phyloP scores from a whole-genome alignment of 2,888 invertebrate genomes.

The Spodoptera exigua region DNA sequence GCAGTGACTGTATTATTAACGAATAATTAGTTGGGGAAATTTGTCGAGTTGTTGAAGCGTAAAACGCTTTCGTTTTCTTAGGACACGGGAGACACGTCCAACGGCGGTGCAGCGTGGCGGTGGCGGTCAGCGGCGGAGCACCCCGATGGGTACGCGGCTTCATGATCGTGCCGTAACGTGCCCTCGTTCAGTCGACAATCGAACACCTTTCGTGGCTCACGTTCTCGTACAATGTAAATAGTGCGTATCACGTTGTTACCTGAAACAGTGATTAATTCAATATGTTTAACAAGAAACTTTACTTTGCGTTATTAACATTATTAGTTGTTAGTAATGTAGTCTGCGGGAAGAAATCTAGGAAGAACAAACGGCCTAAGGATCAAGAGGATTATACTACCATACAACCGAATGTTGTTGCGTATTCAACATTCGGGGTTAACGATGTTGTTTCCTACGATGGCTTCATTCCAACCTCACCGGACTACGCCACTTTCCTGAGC shows the following conservation, averaged over 20 bases:
- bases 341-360: slow-evolving; percentile 75
- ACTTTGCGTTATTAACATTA: slow-evolving; percentile 69
- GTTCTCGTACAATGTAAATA: slow-evolving; percentile 80
- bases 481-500: slow-evolving; percentile 75
- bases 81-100: slow-evolving; percentile 69
- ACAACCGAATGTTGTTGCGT: slow-evolving; percentile 82
- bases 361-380: slow-evolving; percentile 72
- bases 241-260: slow-evolving; percentile 63
- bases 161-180: slow-evolving; percentile 61
- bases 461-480: slow-evolving; percentile 82
- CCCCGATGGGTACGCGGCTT: slow-evolving; percentile 59
- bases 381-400: slow-evolving; percentile 75
- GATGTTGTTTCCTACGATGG: slow-evolving; percentile 82
- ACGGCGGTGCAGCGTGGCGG: slow-evolving; percentile 19
- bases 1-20: slow-evolving; percentile 73
- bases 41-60: slow-evolving; percentile 79
- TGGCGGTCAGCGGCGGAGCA: slow-evolving; percentile 63
- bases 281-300: slow-evolving; percentile 76
- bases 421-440: slow-evolving; percentile 84
- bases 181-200: slow-evolving; percentile 76
- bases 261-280: slow-evolving; percentile 67
- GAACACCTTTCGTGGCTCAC: slow-evolving; percentile 76
- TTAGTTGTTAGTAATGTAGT: slow-evolving; percentile 63
- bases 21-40: slow-evolving; percentile 84
- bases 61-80: slow-evolving; percentile 87